phyloP scores from a whole-genome alignment of 2,888 invertebrate species.

The Agrotis puta region DNA sequence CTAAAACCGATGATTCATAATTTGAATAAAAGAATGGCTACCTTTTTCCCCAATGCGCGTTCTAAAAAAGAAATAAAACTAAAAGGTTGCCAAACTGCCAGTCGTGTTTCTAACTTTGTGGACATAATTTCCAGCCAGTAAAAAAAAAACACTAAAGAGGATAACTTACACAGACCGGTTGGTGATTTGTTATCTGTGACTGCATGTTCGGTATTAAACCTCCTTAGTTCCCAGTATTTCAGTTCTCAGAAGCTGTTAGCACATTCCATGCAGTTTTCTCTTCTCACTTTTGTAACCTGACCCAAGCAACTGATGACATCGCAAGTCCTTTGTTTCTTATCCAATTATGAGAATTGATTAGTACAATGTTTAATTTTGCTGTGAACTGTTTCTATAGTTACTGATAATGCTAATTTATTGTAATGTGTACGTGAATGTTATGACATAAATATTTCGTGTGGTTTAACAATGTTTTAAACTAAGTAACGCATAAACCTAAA shows the following conservation, averaged over 20 bases:
- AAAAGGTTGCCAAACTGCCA: neutral
- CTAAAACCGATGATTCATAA: neutral
- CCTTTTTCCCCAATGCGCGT: neutral
- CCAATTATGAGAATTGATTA: neutral
- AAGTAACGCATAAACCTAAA: neutral
- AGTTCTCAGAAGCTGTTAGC: slow-evolving; percentile 12
- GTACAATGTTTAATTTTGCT: neutral
- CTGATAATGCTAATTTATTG: neutral
- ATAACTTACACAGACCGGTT: neutral
- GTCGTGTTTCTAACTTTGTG: neutral
- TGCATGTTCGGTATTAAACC: neutral
- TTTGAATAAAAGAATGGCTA: neutral
- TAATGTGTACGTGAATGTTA: neutral
- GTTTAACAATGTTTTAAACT: neutral
- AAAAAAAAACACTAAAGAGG: slow-evolving; percentile 5
- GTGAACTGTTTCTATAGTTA: neutral
- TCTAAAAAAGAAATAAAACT: neutral
- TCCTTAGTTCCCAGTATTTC: neutral
- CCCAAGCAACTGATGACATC: neutral
- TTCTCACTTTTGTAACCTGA: slow-evolving; percentile 17
- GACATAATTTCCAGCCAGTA: slow-evolving; percentile 10
- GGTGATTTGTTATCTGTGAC: slow-evolving; percentile 11
- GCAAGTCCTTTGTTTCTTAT: slow-evolving; percentile 12
- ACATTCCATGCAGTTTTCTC: slow-evolving; percentile 28
- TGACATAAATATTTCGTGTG: neutral